Conservation (phyloP, 2,113 vertebrate species). For the Pteruthius melanotis region DNA sequence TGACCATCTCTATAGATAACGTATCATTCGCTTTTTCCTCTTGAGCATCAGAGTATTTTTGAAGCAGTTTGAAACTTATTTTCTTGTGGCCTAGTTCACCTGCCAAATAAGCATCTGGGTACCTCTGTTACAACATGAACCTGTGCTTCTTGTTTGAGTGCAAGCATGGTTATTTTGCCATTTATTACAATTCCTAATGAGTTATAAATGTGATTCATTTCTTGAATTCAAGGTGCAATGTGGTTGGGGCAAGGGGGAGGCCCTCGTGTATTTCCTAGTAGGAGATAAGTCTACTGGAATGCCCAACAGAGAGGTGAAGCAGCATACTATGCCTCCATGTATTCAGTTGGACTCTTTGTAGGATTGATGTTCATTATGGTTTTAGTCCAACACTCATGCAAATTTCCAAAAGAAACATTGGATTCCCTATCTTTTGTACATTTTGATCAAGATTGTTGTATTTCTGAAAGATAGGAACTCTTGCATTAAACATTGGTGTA, state of each 20-base stretch:
- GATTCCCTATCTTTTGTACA: neutral
- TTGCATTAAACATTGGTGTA: neutral
- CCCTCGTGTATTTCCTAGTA: neutral
- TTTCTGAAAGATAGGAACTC: neutral
- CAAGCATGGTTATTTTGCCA: neutral
- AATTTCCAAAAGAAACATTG: neutral
- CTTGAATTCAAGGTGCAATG: neutral
- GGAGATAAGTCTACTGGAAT: neutral
- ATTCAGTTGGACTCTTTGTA: neutral
- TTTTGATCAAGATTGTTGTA: neutral
- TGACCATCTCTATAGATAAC: neutral
- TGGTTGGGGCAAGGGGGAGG: rapidly evolving
- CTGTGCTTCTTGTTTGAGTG: rapidly evolving
- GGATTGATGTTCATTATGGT: neutral
- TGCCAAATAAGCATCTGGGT: neutral
- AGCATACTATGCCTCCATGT: rapidly evolving
- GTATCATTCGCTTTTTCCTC: neutral
- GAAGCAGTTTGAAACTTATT: neutral
- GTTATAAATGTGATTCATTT: neutral
- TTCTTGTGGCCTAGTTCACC: neutral
- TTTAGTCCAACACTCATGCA: neutral
- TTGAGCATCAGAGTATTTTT: neutral
- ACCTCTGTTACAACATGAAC: neutral
- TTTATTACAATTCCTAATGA: neutral
- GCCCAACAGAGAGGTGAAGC: neutral